Evolutionary conservation across 1,140 invertebrate species (phyloP), one percentile per base, ranked within the genome.

Genomic region (Argopecten irradians): DNA sequence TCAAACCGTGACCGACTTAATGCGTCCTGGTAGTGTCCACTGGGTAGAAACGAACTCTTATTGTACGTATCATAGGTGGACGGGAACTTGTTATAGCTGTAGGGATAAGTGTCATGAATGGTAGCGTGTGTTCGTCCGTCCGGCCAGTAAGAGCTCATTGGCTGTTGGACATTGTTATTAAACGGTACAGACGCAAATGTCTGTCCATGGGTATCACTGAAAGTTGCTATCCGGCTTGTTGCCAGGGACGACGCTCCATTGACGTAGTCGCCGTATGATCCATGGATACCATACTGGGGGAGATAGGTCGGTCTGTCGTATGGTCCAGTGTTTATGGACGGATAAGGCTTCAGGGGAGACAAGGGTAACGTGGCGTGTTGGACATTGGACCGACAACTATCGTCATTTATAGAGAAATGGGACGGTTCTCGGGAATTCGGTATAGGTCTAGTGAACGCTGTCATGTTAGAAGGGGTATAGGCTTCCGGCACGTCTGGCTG

Each of bases 241-340:
- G 91, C 88, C 0, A 90, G 71, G n/a, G 86, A 85, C 35, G 90
- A 91, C 22, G 90, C 83, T 13, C 86, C 89, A 32, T 83, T 86
- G 33, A 94, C 92, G 43, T 92, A 92, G 84, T 93, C 93, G 32
- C 91, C 88, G 84, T 93, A 94, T 13, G 93, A 91, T 83, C 87
- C 87, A 35, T 89, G 86, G 14, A 92, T 39, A 8, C 92, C 90
- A 82, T 92, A 92, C 82, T 93, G 93, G 41, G 93, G 88, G 19
- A 94, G 71, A 71, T 94, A 94, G 0, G 92, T 88, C 0, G 92
- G 89, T 84, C 92, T 88, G 28, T 93, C 93, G 84, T 92, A 93
- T 16, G 91, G 35, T 32, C 83, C 86, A 34, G 86, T 87, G 83
- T 91, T 93, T 82, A 93, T 90, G 1, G 91, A 84, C 14, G 87